These are phyloP conservation scores for Botia kubotai DNA, from an alignment of 2,797 vertebrate genomes.

Conservation along the genomic window DNA sequence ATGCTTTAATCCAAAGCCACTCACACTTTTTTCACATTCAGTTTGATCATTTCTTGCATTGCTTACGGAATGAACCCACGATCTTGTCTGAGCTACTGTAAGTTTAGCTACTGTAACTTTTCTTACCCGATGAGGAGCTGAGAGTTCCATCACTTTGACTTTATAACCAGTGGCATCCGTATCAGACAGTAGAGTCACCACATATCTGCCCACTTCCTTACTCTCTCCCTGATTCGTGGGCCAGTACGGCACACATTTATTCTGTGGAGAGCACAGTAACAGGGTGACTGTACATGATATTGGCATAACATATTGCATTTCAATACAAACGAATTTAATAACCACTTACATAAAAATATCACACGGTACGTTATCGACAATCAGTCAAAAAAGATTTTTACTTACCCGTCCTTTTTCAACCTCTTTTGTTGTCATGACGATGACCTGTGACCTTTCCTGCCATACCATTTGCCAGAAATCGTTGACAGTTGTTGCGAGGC, in stretches of 20 bases:
- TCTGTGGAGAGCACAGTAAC: conserved; percentile 73
- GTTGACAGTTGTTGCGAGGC: conserved; percentile 85
- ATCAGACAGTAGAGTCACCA: conserved; percentile 77
- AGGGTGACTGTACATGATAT: neutral
- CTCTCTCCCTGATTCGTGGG: conserved; percentile 71
- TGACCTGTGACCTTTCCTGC: conserved; percentile 89
- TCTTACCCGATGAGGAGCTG: conserved; percentile 77
- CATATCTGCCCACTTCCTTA: conserved; percentile 78
- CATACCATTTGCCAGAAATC: conserved; percentile 98
- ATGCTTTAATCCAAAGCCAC: too few relatives aligned
- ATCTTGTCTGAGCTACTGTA: neutral
- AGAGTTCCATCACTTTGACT: conserved; percentile 81
- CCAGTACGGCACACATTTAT: conserved; percentile 97
- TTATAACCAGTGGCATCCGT: conserved; percentile 86
- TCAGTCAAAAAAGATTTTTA: conserved; percentile 30
- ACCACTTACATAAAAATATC: neutral
- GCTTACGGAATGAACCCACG: too few relatives aligned
- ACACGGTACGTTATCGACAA: too few relatives aligned
- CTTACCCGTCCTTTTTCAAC: conserved; percentile 96
- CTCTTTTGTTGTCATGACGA: conserved; percentile 96
- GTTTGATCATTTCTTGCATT: too few relatives aligned
- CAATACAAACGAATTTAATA: neutral
- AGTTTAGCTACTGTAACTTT: neutral
- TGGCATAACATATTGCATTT: neutral
- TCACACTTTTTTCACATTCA: too few relatives aligned